Percentiles rank a stretch among this genome's conserved stretches.
Evolutionary conservation across 2,113 vertebrate genomes (phyloP).

Genomic region (Aspidoscelis tigris): DNA sequence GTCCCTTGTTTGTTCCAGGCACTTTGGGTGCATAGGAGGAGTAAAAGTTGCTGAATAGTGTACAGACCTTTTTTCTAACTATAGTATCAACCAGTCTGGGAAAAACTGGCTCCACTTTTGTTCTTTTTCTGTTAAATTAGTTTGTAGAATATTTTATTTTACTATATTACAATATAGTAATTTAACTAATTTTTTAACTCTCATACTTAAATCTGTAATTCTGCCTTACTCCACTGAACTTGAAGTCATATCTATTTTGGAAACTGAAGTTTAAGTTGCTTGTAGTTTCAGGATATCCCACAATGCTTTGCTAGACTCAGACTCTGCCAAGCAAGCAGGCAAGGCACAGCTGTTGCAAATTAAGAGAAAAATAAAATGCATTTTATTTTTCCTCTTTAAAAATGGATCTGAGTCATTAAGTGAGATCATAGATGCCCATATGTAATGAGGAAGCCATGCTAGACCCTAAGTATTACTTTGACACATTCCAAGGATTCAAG

Average conservation of each 20-base stretch:
- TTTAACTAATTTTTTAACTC: no score
- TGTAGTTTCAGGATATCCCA: conserved; percentile 59
- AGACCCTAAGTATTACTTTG: conserved; percentile 8
- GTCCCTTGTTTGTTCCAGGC: no score
- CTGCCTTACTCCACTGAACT: background rate
- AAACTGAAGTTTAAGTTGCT: conserved; percentile 13
- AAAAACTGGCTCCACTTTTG: no score
- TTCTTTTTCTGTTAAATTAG: no score
- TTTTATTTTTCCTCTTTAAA: conserved; percentile 66
- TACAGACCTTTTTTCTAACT: no score
- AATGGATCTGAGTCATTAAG: conserved; percentile 66
- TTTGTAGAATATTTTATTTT: no score
- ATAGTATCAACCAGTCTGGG: no score
- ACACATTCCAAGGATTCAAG: background rate
- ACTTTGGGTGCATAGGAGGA: no score
- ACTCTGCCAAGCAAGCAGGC: conserved; percentile 50
- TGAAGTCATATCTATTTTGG: background rate
- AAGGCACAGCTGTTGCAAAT: conserved; percentile 69
- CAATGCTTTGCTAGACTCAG: conserved; percentile 22
- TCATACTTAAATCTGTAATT: no score
- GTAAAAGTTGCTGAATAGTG: no score
- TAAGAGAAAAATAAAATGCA: conserved; percentile 62
- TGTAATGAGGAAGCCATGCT: conserved; percentile 31
- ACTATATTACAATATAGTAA: no score
- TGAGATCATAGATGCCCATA: conserved; percentile 63